Evolutionary conservation across 2,888 invertebrate species (phyloP).

Genomic region (Andrena bicolor): DNA sequence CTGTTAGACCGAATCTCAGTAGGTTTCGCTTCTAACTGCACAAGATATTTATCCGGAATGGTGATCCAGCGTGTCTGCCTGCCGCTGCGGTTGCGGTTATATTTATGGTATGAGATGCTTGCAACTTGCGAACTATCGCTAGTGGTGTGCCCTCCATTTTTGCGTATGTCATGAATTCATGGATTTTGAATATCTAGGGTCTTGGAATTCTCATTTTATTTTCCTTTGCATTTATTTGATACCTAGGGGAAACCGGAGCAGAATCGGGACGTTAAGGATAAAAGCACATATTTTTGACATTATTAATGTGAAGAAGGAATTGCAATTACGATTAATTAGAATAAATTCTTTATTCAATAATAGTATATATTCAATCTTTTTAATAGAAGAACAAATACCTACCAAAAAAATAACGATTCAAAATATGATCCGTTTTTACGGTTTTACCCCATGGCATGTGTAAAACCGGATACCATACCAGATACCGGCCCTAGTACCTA

Average conservation of each 20-base stretch:
- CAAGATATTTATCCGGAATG: conserved; percentile 35
- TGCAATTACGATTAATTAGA: too few relatives aligned
- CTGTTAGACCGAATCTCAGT: not conserved
- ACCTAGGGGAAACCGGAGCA: not conserved
- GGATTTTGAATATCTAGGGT: not conserved
- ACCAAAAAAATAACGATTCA: too few relatives aligned
- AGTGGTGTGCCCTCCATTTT: not conserved
- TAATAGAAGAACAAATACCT: too few relatives aligned
- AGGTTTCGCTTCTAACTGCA: conserved; percentile 5
- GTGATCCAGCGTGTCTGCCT: conserved; percentile 35
- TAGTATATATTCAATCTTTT: too few relatives aligned
- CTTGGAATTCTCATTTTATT: not conserved
- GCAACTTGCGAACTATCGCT: conserved; percentile 3
- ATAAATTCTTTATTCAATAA: too few relatives aligned
- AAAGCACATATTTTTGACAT: too few relatives aligned
- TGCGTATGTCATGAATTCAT: not conserved
- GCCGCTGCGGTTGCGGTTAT: conserved; percentile 9
- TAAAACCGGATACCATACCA: too few relatives aligned
- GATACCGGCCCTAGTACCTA: too few relatives aligned
- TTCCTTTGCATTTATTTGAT: not conserved
- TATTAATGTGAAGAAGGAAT: too few relatives aligned
- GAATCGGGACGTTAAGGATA: too few relatives aligned
- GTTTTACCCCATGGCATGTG: too few relatives aligned
- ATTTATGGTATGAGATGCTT: conserved; percentile 16
- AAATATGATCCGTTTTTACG: too few relatives aligned